Evolutionary conservation across 2,888 invertebrate genomes (phyloP), one percentile per base, ranked within the genome.

Genomic region (Tenthredo mesomela): DNA sequence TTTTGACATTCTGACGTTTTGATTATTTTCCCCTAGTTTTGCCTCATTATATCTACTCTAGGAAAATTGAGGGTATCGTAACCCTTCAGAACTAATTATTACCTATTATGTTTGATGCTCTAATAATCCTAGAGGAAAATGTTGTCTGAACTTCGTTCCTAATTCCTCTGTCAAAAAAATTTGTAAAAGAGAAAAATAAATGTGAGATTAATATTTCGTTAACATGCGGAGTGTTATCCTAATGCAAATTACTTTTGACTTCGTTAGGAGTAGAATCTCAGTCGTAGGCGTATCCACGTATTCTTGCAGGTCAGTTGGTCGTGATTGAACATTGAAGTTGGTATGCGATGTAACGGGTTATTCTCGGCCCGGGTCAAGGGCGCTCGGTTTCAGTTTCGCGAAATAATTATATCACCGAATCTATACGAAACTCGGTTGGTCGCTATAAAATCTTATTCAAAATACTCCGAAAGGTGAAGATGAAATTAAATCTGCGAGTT

Each of bases 331-430:
- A 61, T 80, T 18, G 77, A 77, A 77, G 40, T 40, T 43, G 21
- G 61, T 61, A 80, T 61, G 80, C 80, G 61, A 80, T 61, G 21
- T 80, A 80, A 80, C 80, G 40, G 71, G 61, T 80, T 37, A 33
- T 61, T 40, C 37, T 40, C 61, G 61, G 12, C 61, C 58, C 58
- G 80, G 80, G 80, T 80, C 80, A 80, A 80, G 80, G 80, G 80
- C 80, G 58, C 37, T 80, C 80, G 80, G 58, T 80, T 80, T 80
- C 80, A 80, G 25, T 80, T 80, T 80, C 80, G 80, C 58, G 25
- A 61, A 80, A 37, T 80, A 58, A 75, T 80, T 61, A 73, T 18
- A 73, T 12, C 18, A 18, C 5, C 67, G 33, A 25, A 33, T 33
- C 29, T 67, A 67, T 33, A 67, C 29, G 61, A 61, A 61, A n/a